A percentile compares a stretch with the other conserved stretches of the same genome.
Conservation (phyloP, 2,113 vertebrate species). For the Aptenodytes patagonicus region DNA sequence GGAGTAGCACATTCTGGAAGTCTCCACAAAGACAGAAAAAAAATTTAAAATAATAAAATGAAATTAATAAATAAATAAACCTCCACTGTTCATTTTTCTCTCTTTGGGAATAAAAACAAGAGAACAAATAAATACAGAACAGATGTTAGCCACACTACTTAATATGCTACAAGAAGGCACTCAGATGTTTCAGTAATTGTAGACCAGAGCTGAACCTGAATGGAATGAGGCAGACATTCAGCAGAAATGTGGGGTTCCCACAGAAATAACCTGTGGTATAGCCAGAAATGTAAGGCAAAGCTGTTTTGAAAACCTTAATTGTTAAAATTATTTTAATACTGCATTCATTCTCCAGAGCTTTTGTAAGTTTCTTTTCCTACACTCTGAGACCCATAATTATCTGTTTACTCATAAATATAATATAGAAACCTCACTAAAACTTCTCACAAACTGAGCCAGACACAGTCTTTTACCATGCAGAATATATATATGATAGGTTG, state of each 20-base stretch:
- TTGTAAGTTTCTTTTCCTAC: not conserved
- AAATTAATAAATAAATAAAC: not conserved
- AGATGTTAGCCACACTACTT: not conserved
- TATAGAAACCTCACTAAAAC: conserved; percentile 30
- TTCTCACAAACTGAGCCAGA: not conserved
- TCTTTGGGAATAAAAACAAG: not conserved
- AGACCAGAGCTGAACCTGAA: not conserved
- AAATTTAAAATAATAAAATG: not conserved
- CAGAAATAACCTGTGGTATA: not conserved
- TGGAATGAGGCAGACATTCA: not conserved
- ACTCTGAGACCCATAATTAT: not conserved
- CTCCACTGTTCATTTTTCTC: not conserved
- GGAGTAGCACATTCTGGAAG: not conserved
- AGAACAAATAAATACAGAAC: not conserved
- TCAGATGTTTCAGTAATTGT: not conserved
- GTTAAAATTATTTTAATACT: not conserved
- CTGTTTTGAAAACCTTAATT: not conserved
- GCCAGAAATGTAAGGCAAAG: not conserved
- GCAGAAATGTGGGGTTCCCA: not conserved
- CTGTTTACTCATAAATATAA: not conserved
- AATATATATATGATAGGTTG: conserved; percentile 39
- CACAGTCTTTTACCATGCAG: not conserved
- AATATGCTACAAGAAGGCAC: not conserved
- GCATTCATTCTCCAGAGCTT: not conserved
- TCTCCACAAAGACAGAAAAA: not conserved